Evolutionary conservation across 2,797 vertebrate species (phyloP).

Genomic region (Crypturellus tataupa): DNA sequence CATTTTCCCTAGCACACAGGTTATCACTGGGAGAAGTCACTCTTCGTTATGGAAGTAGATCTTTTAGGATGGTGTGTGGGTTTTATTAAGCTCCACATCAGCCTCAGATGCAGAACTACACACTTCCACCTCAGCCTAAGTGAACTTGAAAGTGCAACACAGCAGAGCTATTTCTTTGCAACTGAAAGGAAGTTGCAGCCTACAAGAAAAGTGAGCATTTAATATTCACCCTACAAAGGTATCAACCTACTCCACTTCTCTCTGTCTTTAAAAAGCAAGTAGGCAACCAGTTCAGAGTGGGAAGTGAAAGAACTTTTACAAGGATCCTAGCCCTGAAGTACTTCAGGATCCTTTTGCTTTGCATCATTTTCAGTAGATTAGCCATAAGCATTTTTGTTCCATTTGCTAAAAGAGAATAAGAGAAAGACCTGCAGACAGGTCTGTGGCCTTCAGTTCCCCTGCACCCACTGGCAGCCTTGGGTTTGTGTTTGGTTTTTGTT

Average conservation of each 20-base stretch:
- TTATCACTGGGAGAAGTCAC: neutral
- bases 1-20: neutral
- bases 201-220: neutral
- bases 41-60: neutral
- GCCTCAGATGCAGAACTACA: neutral
- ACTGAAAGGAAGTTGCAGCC: fast-evolving
- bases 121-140: neutral
- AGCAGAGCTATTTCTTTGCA: neutral
- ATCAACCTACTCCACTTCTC: neutral
- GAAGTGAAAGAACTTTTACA: neutral
- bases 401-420: neutral
- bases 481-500: neutral
- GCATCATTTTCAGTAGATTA: neutral
- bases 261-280: neutral
- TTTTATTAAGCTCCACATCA: neutral
- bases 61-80: neutral
- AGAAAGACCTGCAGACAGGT: neutral
- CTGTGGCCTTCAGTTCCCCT: neutral
- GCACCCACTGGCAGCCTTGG: neutral
- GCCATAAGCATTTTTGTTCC: neutral
- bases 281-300: neutral
- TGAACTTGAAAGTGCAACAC: neutral
- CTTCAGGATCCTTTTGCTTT: neutral
- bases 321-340: neutral
- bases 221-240: neutral